Percentiles rank a stretch among this genome's conserved stretches.
Conservation (phyloP, 92 coral and sea anemone genomes). For the Micromussa lordhowensis region DNA sequence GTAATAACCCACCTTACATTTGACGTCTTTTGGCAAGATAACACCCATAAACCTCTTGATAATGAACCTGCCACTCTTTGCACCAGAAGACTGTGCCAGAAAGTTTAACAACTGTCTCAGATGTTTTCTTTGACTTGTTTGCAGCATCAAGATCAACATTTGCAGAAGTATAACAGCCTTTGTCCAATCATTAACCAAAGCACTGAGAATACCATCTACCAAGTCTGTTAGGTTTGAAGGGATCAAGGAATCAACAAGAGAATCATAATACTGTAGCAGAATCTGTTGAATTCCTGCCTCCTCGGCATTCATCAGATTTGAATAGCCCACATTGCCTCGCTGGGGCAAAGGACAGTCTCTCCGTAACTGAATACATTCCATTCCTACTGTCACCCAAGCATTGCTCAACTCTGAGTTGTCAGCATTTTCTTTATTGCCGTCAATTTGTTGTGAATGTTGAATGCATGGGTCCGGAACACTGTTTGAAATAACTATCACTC, state of each 20-base stretch:
- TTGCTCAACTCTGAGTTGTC: background rate
- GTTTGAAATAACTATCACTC: slow-evolving; percentile 36
- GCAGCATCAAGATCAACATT: slow-evolving; percentile 73
- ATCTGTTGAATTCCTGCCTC: slow-evolving; percentile 81
- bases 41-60: slow-evolving; percentile 80
- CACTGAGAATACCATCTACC: slow-evolving; percentile 66
- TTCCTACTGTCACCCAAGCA: slow-evolving; percentile 79
- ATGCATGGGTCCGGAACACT: background rate
- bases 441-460: background rate
- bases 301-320: slow-evolving; percentile 70
- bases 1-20: slow-evolving; percentile 51
- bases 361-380: slow-evolving; percentile 82
- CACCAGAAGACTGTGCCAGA: slow-evolving; percentile 55
- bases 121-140: slow-evolving; percentile 69
- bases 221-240: slow-evolving; percentile 74
- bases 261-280: slow-evolving; percentile 77
- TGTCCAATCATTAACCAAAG: slow-evolving; percentile 38
- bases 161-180: slow-evolving; percentile 59
- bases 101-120: slow-evolving; percentile 81
- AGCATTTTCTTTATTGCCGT: background rate
- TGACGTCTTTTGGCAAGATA: slow-evolving; percentile 67
- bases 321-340: slow-evolving; percentile 70
- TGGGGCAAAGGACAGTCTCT: slow-evolving; percentile 76
- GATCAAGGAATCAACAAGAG: slow-evolving; percentile 82
- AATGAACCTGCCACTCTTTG: slow-evolving; percentile 55